Evolutionary conservation across 1,140 invertebrate species (phyloP).

Genomic region (Araneus ventricosus): DNA sequence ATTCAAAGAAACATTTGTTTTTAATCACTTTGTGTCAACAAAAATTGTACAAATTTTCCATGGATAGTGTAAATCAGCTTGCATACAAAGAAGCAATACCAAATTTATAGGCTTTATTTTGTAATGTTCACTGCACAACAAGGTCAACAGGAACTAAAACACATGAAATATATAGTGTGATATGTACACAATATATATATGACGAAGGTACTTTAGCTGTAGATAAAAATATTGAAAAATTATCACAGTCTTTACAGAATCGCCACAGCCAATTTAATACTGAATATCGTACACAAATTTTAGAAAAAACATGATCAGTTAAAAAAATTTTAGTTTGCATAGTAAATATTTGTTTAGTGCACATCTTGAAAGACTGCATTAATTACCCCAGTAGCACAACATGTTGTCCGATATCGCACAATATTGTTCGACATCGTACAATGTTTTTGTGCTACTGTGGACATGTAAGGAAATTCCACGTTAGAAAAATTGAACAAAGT

Average conservation of each 20-base stretch:
- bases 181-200: constrained; percentile 62
- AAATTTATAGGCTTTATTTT: constrained; percentile 3
- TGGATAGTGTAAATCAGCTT: background rate
- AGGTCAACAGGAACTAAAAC: constrained; percentile 66
- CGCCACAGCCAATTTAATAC: constrained; percentile 70
- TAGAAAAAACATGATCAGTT: constrained; percentile 17
- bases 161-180: constrained; percentile 49
- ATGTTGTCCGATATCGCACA: too few relatives aligned
- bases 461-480: background rate
- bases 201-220: constrained; percentile 38
- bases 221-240: constrained; percentile 49
- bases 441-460: too few relatives aligned
- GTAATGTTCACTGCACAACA: constrained; percentile 52
- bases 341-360: background rate
- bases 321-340: background rate
- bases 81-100: constrained; percentile 23
- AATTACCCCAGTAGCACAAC: too few relatives aligned
- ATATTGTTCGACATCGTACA: too few relatives aligned
- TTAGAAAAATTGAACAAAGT: background rate
- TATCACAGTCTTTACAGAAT: constrained; percentile 68
- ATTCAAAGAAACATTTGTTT: too few relatives aligned
- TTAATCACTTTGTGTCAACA: too few relatives aligned
- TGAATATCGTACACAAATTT: constrained; percentile 45
- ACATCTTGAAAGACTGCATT: background rate
- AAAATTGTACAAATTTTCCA: too few relatives aligned